phyloP scores from a whole-genome alignment of 2,888 invertebrate species.

The Timandra comae region DNA sequence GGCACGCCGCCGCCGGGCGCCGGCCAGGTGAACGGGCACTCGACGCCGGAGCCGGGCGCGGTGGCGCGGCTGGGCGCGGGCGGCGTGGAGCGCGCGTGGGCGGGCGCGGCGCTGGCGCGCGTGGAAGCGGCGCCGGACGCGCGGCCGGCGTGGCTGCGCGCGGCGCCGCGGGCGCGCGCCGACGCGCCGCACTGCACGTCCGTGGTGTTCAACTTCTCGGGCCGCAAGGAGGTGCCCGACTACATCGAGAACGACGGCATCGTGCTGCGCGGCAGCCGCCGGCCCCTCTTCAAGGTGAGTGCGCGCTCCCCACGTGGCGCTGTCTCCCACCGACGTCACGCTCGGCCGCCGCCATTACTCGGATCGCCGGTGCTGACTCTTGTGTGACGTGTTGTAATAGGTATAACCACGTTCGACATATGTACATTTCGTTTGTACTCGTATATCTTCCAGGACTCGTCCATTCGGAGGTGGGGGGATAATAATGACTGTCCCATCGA shows the following conservation, averaged over 20 bases:
- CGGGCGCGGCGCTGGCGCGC: constrained; percentile 36
- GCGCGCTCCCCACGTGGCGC: neutral
- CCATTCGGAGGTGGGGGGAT: too few species aligned
- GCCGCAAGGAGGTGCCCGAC: constrained; percentile 90
- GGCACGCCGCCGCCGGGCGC: constrained; percentile 34
- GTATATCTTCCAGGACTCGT: too few species aligned
- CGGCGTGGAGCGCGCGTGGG: constrained; percentile 57
- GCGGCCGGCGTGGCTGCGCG: constrained; percentile 8
- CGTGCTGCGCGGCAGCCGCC: constrained; percentile 80
- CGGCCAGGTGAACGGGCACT: constrained; percentile 43
- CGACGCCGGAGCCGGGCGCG: constrained; percentile 50
- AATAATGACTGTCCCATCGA: too few species aligned
- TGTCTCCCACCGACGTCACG: neutral
- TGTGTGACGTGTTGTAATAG: too few species aligned
- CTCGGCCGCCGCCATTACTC: constrained; percentile 6
- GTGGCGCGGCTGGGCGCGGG: constrained; percentile 46
- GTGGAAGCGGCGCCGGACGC: constrained; percentile 25
- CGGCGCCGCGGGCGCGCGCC: constrained; percentile 26
- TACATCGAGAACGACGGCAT: constrained; percentile 94
- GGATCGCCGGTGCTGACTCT: constrained; percentile 3
- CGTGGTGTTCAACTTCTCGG: constrained; percentile 92
- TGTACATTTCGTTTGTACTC: too few species aligned
- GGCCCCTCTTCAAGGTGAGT: constrained; percentile 85
- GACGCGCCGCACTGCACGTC: constrained; percentile 74
- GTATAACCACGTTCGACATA: too few species aligned